Conservation (phyloP, 2,797 vertebrate genomes). For the Cyprinodon diabolis region DNA sequence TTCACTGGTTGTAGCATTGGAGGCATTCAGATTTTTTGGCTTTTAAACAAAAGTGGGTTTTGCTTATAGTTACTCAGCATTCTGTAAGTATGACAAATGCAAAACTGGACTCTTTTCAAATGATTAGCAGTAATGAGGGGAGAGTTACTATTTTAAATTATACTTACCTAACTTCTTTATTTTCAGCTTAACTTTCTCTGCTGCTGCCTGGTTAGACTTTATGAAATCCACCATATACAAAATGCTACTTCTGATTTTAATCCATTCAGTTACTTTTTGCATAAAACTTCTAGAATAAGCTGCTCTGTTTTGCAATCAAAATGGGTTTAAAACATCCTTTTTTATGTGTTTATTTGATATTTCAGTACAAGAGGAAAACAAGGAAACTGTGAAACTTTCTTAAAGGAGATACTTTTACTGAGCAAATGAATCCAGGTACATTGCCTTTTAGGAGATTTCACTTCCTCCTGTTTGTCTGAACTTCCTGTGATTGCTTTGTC, state of each 20-base stretch:
- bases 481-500: conserved; percentile 9
- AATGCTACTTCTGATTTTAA: conserved; percentile 27
- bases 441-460: conserved; percentile 27
- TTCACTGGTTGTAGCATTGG: conserved; percentile 2
- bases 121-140: conserved; percentile 10
- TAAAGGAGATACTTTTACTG: conserved; percentile 8
- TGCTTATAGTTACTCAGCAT: neutral
- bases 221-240: conserved; percentile 29
- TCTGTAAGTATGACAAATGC: neutral
- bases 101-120: conserved; percentile 11
- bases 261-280: conserved; percentile 11
- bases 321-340: neutral
- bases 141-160: conserved; percentile 21
- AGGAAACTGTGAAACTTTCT: conserved; percentile 19
- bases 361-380: conserved; percentile 31
- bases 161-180: conserved; percentile 3
- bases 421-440: conserved; percentile 16
- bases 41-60: conserved; percentile 26
- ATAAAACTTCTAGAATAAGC: conserved; percentile 12
- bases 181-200: neutral
- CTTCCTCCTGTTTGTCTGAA: conserved; percentile 17
- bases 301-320: conserved; percentile 10
- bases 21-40: neutral
- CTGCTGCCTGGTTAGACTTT: conserved; percentile 14
- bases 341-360: conserved; percentile 30